phyloP scores from a whole-genome alignment of 2,113 vertebrate genomes.

The Ploceus nigricollis region DNA sequence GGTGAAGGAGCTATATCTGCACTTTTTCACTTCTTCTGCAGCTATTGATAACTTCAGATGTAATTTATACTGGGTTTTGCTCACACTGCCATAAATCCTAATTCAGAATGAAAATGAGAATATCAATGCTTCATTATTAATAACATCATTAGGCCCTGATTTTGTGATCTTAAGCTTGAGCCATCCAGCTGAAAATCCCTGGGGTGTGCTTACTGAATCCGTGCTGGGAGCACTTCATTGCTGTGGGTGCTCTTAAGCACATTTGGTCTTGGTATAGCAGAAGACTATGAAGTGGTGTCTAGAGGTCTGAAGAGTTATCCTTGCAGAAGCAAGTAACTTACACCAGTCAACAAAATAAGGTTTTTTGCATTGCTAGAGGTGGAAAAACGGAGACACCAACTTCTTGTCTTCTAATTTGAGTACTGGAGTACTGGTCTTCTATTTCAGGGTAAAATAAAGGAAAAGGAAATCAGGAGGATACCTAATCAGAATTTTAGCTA shows the following conservation, averaged over 20 bases:
- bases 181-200: neutral
- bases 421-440: neutral
- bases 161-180: constrained; percentile 2
- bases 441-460: neutral
- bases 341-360: neutral
- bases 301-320: neutral
- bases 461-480: neutral
- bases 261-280: neutral
- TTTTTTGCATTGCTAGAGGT: neutral
- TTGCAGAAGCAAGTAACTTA: neutral
- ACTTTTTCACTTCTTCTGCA: neutral
- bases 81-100: neutral
- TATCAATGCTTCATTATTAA: constrained; percentile 4
- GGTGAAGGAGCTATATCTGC: neutral
- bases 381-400: neutral
- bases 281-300: neutral
- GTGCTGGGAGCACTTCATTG: neutral
- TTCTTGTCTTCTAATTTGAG: neutral
- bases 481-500: neutral
- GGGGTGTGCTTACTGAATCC: neutral
- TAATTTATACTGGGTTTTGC: neutral
- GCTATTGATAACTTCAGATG: neutral
- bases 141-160: neutral
- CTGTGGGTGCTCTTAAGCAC: neutral
- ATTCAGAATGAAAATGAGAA: neutral